Base-by-base conservation (phyloP, 2,888 invertebrate species). In the Agrenia bidenticulata region DNA sequence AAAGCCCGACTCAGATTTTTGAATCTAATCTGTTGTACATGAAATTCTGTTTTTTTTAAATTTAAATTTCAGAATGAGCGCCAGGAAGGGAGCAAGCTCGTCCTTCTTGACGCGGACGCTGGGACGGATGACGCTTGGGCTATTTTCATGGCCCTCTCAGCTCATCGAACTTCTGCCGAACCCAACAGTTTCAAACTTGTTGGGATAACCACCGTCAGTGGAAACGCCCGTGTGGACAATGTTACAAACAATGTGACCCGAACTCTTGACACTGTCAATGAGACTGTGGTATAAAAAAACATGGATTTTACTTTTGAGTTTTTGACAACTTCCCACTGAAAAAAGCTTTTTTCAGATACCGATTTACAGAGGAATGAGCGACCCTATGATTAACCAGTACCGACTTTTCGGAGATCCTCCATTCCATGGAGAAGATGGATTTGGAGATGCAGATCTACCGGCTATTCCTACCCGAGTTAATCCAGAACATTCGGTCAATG, bases 151-250 rank as follows among this genome's bases (percentile, higher is more conserved):
- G 79, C 87, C 1, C 77, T 87, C 1, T 68, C 70, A 50, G 63
- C 70, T 2, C 73, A 73, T 50, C 27, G 64, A 50, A 80, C 82
- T 56, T 84, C 84, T 1, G 15, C 45, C 5, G 69, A 78, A 5
- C 78, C 80, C 1, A 77, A 84, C n/a, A 73, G 80, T 57, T 77
- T 85, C 23, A 78, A 86, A 74, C 79, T 92, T 45, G 78, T 89
- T 53, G 91, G 85, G 1, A 83, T 92, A 1, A 90, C 90, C 0
- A 89, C 89, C 61, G 87, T 86, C 0, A 83, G 85, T 74, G 92
- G 92, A 1, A 93, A 92, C 77, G 88, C 89, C 0, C 80, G 79
- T 1, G 81, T 90, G 60, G 84, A 87, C 11, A 85, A 89, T 77
- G 89, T 88, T 0, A 84, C 84, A 37, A 80, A 80, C 17, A 92